Base-by-base conservation (phyloP, 2,888 invertebrate species). In the Drosophila multiciliata region DNA sequence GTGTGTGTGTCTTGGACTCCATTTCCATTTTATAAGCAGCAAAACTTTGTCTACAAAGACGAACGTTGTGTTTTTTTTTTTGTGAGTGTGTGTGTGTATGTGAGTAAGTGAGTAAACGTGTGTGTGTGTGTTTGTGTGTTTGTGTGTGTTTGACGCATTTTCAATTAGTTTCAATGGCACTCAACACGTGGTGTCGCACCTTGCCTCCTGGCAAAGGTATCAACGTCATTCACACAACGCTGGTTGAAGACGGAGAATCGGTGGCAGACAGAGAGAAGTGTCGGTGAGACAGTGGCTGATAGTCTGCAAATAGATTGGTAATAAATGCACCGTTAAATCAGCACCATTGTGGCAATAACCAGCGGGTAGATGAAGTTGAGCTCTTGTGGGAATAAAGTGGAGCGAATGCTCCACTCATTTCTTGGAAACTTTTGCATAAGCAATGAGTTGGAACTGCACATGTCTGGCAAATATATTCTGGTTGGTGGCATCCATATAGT, bases 161-260 rank as follows among this genome's bases (percentile, higher is more conserved):
- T 87, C 87, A 84, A 84, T 84, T 84, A 84, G 83, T 84, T 84
- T 85, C 87, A 78, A 79, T 82, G 77, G 77, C 82, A 87, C 85
- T 83, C 84, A 75, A 73, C 87, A 84, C 87, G 73, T 73, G 80
- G 73, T 72, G 61, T 61, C 62, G 52, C 64, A 75, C 49, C 53
- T 50, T 78, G 69, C 78, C 55, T 60, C 61, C 69, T 62, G 59
- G 77, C 73, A 81, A 78, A 87, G 83, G 84, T 84, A 75, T 83
- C 87, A 83, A 78, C 87, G 83, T 83, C 87, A 75, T 52, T 49
- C 72, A 59, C 71, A 71, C 48, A 32, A 55, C 66, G 20, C 53
- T 12, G 36, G 26, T 2, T 2, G 20, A 29, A 32, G 20, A 6
- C 6, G 3, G n/a, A 3, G 17, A 36, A 49, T 45, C 38, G 35